Conservation (phyloP, 2,888 invertebrate genomes). For the Dicroscelio sp. region DNA sequence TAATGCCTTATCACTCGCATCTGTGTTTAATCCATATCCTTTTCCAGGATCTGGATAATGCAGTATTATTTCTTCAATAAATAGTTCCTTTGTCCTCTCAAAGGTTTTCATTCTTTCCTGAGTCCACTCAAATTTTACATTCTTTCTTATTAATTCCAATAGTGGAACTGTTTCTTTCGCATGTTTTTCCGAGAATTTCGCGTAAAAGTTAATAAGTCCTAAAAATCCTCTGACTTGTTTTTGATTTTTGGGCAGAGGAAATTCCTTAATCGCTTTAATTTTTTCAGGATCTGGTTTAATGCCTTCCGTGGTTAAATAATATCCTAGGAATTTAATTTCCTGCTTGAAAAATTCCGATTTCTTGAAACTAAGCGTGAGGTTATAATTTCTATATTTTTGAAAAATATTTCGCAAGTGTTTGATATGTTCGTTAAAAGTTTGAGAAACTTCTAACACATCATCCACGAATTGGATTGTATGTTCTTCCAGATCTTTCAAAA, state of each 20-base stretch:
- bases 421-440: not conserved
- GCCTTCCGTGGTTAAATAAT: not conserved
- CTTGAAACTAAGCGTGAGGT: too few species aligned
- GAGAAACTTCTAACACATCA: not conserved
- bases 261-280: not conserved
- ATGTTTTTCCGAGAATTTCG: not conserved
- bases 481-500: not conserved
- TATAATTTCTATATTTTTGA: not conserved
- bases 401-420: not conserved
- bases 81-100: not conserved
- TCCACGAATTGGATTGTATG: not conserved
- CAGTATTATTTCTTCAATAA: not conserved
- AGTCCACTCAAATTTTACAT: not conserved
- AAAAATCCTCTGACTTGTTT: not conserved
- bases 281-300: slow-evolving; percentile 1
- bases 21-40: not conserved
- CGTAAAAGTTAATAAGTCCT: not conserved
- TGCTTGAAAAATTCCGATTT: too few species aligned
- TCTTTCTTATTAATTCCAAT: slow-evolving; percentile 45
- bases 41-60: not conserved
- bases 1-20: too few species aligned
- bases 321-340: not conserved
- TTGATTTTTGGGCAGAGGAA: not conserved
- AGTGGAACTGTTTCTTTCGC: slow-evolving; percentile 39
- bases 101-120: not conserved